phyloP scores from a whole-genome alignment of 2,113 vertebrate genomes.

The Felis catus region F.catus_Fca126_mat1.0 CM031418.1:130146001-130146500 shows the following conservation, averaged over 20 bases:
- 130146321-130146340: background rate
- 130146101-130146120: background rate
- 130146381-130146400: background rate
- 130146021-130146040: background rate
- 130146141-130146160: accelerated
- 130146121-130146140: background rate
- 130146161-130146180: background rate
- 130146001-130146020: background rate
- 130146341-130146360: background rate
- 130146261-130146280: background rate
- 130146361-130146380: background rate
- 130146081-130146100: background rate
- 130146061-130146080: background rate
- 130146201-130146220: background rate
- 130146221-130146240: background rate
- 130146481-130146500: background rate
- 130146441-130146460: no score
- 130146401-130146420: background rate
- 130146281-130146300: background rate
- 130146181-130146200: background rate
- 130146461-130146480: background rate
- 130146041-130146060: background rate
- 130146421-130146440: background rate
- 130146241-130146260: slow-evolving; percentile 1
- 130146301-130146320: background rate